Evolutionary conservation across 2,888 invertebrate species (phyloP), one percentile per base, ranked within the genome.

Genomic region (Xestia xanthographa): DNA sequence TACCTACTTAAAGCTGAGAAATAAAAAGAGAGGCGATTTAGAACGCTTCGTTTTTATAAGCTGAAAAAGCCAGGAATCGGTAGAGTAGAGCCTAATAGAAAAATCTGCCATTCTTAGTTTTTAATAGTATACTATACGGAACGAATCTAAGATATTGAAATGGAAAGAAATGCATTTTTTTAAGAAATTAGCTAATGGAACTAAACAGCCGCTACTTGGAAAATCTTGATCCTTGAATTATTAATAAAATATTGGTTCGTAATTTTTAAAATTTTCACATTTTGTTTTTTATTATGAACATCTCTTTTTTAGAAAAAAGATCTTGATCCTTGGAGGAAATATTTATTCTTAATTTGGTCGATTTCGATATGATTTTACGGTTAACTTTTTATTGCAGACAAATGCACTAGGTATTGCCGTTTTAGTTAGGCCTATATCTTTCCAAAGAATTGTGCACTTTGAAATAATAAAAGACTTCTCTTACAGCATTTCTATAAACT

Each of bases 401-500:
- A 66, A 66, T 50, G 17, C 34, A 53, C 50, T 71, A 68, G 34
- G 43, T 29, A 20, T 66, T 41, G 43, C 50, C 26, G 63, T 45
- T 58, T 22, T 41, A 62, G 50, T 73, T 87, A 88, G 87, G 87
- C 87, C 87, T 88, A 88, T 78, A 87, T 87, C 75, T 66, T 34
- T n/a, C 53, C n/a, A 48, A 53, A 22, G 14, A 38, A 53, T 50
- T 26, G 43, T 41, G 22, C 34, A 43, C 17, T 53, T 63, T 63
- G 58, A 38, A 14, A 14, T n/a, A 29, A 22, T 43, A 20, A 67
- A 75, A 22, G 69, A 80, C 41, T n/a, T 75, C 77, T 84, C 81
- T 88, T 84, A 89, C 91, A 92, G 90, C 91, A 89, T 89, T 88
- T 88, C 82, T 75, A 77, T 62, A 41, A 65, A 65, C 78, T 50